phyloP scores from a whole-genome alignment of 2,888 invertebrate species.

The Melolontha melolontha region DNA sequence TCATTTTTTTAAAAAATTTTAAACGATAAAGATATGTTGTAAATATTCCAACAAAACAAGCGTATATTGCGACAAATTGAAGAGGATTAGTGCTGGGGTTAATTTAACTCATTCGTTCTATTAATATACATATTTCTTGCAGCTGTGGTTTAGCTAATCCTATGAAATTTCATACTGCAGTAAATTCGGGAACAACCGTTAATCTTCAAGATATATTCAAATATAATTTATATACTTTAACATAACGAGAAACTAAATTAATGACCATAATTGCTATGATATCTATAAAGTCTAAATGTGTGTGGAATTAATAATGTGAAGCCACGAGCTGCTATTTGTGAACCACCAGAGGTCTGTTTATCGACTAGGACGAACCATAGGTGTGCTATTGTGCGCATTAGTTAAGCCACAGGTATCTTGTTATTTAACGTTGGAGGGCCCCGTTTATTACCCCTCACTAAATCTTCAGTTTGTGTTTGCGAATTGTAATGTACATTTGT shows the following conservation, averaged over 20 bases:
- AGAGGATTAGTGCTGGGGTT: too few species aligned
- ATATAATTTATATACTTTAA: too few species aligned
- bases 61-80: too few species aligned
- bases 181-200: too few species aligned
- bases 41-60: too few species aligned
- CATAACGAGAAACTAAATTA: conserved; percentile 12
- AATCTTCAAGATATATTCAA: too few species aligned
- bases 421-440: conserved; percentile 26
- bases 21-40: too few species aligned
- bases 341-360: conserved; percentile 41
- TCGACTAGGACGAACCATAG: conserved; percentile 42
- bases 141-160: too few species aligned
- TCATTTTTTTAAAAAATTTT: too few species aligned
- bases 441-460: conserved; percentile 20
- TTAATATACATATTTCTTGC: too few species aligned
- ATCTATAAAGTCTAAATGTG: conserved; percentile 31
- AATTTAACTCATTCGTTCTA: too few species aligned
- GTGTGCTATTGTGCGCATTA: conserved; percentile 37
- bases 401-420: conserved; percentile 41
- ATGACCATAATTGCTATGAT: conserved; percentile 23
- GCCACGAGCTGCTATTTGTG: conserved; percentile 25
- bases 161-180: too few species aligned
- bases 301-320: conserved; percentile 34
- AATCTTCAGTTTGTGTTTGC: conserved; percentile 13
- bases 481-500: conserved; percentile 9